Percentiles rank a stretch among this genome's conserved stretches.
phyloP scores from a whole-genome alignment of 1,140 invertebrate genomes.

The Tetramorium alpestre region DNA sequence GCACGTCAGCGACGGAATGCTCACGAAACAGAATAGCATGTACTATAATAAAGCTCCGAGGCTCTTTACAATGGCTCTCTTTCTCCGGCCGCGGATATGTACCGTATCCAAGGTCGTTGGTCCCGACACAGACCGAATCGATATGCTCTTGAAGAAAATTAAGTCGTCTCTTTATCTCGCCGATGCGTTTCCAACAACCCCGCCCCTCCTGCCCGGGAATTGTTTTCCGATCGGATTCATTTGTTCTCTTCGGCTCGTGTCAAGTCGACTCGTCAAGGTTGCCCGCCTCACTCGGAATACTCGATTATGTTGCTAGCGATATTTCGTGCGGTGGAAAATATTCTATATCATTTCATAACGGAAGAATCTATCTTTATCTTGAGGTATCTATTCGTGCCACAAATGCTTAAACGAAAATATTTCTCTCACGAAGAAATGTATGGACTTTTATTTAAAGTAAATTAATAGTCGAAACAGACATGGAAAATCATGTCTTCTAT shows the following conservation, averaged over 20 bases:
- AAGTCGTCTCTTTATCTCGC: conserved; percentile 33
- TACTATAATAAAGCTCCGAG: conserved; percentile 54
- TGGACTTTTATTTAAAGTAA: background rate
- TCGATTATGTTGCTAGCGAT: background rate
- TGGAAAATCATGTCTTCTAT: background rate
- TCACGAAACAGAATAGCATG: conserved; percentile 64
- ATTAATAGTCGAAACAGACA: background rate
- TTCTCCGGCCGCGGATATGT: background rate
- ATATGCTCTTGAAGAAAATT: conserved; percentile 54
- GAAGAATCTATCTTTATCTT: background rate
- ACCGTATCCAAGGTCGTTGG: conserved; percentile 49
- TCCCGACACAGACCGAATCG: conserved; percentile 28
- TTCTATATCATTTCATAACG: background rate
- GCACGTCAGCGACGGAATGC: conserved; percentile 74
- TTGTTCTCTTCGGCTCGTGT: background rate
- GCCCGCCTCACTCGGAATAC: background rate
- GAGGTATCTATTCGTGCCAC: background rate
- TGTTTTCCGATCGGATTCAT: conserved; percentile 43
- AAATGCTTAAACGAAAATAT: conserved; percentile 2
- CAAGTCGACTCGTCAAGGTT: conserved; percentile 15
- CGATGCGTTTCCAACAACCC: background rate
- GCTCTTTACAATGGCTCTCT: conserved; percentile 53
- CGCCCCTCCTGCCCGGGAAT: conserved; percentile 13
- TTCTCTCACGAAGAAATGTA: background rate
- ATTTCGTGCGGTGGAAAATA: background rate